A percentile compares a stretch with the other conserved stretches of the same genome.
These are phyloP conservation scores for Gnathonemus echidnorhynchus DNA, from an alignment of 2,113 vertebrate genomes.

Conservation along the genomic window DNA sequence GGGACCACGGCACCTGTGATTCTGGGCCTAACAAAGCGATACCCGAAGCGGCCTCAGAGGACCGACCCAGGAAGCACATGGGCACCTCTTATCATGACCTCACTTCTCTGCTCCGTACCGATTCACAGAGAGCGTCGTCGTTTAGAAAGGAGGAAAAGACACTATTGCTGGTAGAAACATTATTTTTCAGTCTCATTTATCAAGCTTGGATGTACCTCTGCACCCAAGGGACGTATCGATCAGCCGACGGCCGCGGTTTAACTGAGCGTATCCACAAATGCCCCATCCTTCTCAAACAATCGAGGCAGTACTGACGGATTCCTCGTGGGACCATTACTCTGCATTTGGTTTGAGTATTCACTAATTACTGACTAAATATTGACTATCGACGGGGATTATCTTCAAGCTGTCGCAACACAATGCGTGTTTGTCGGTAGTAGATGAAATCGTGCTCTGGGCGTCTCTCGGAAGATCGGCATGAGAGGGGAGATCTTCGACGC, in stretches of 20 bases:
- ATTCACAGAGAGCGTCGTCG: not conserved
- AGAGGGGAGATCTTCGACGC: not conserved
- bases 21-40: not conserved
- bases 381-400: not conserved
- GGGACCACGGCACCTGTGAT: not conserved
- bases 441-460: not conserved
- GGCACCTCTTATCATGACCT: not conserved
- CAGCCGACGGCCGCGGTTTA: not conserved
- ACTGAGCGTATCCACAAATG: not conserved
- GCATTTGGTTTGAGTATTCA: not conserved
- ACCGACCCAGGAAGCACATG: too few species aligned
- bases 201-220: not conserved
- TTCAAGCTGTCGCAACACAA: not conserved
- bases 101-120: not conserved
- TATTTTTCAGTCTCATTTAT: not conserved
- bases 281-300: not conserved
- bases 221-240: not conserved
- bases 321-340: not conserved
- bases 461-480: not conserved
- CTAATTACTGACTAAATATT: constrained; percentile 19
- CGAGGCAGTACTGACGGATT: not conserved
- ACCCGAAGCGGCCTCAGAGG: not conserved
- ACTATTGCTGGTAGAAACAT: not conserved
- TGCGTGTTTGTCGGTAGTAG: not conserved
- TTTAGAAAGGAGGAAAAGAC: not conserved